Evolutionary conservation across 2,113 vertebrate species (phyloP).

Genomic region (Albula glossodonta): DNA sequence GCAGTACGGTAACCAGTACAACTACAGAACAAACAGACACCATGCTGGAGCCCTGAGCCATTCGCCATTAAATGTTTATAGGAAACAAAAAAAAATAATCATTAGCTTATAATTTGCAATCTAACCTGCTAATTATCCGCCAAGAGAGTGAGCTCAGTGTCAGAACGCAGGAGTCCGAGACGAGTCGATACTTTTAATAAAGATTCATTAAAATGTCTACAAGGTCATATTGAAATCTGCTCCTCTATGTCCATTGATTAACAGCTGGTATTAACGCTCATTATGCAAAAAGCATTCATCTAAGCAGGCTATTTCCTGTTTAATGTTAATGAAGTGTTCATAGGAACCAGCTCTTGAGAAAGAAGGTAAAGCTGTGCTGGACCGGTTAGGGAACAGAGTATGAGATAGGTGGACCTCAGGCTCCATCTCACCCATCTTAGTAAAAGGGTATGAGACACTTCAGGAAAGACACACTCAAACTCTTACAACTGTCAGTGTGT

Average conservation of each 20-base stretch:
- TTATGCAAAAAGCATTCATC: constrained; percentile 80
- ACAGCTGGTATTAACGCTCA: constrained; percentile 88
- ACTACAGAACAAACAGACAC: constrained; percentile 16
- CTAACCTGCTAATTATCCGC: constrained; percentile 73
- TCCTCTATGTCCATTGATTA: constrained; percentile 90
- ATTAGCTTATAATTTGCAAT: constrained; percentile 74
- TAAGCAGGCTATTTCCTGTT: constrained; percentile 65
- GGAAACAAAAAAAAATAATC: constrained; percentile 56
- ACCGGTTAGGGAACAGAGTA: no score
- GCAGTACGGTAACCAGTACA: constrained; percentile 13
- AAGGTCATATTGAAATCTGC: constrained; percentile 85
- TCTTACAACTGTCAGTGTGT: constrained; percentile 18
- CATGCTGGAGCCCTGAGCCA: constrained; percentile 11
- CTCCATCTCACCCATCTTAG: no score
- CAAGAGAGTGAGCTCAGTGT: constrained; percentile 7
- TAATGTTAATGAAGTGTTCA: constrained; percentile 4
- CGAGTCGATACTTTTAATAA: constrained; percentile 87
- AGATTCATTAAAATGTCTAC: constrained; percentile 87
- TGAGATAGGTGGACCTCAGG: no score
- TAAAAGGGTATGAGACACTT: no score
- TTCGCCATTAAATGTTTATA: constrained; percentile 41
- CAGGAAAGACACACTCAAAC: no score
- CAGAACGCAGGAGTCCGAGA: constrained; percentile 40
- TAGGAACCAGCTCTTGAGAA: constrained; percentile 63
- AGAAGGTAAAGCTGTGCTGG: constrained; percentile 34